These are phyloP conservation scores for Tromatobia lineatoria DNA, from an alignment of 2,888 invertebrate species.

Conservation along the genomic window DNA sequence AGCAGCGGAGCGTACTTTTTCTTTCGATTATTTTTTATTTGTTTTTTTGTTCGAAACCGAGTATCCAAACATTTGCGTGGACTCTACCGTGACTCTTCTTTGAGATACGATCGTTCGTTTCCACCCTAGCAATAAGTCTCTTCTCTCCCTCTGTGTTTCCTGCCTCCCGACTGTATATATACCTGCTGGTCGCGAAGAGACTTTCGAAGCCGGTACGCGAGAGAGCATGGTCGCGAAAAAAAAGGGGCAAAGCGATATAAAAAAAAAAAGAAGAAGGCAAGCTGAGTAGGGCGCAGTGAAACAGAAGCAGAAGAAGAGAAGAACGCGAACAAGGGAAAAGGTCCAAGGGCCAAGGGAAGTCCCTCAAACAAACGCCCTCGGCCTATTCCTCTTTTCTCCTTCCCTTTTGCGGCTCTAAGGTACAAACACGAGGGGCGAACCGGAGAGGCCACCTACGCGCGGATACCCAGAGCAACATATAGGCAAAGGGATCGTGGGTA, in stretches of 20 bases:
- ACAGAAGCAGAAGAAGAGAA: slow-evolving; percentile 47
- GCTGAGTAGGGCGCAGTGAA: slow-evolving; percentile 37
- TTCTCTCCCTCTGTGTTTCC: slow-evolving; percentile 13
- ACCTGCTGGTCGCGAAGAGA: slow-evolving; percentile 51
- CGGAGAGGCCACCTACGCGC: slow-evolving; percentile 47
- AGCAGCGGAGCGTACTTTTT: neutral
- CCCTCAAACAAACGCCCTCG: slow-evolving; percentile 61
- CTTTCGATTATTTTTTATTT: neutral
- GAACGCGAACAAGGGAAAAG: slow-evolving; percentile 56
- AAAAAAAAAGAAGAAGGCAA: slow-evolving; percentile 42
- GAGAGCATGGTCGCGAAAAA: slow-evolving; percentile 27
- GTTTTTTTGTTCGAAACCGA: slow-evolving; percentile 17
- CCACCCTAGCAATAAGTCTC: slow-evolving; percentile 68
- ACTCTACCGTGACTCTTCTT: slow-evolving; percentile 62
- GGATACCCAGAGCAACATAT: slow-evolving; percentile 10
- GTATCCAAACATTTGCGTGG: slow-evolving; percentile 56
- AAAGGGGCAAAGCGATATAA: slow-evolving; percentile 45
- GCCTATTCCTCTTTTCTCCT: slow-evolving; percentile 24
- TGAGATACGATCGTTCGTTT: slow-evolving; percentile 63
- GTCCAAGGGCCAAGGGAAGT: slow-evolving; percentile 69
- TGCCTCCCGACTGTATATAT: slow-evolving; percentile 22
- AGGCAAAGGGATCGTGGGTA: slow-evolving; percentile 47
- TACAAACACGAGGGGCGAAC: slow-evolving; percentile 6
- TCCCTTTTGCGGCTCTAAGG: slow-evolving; percentile 7
- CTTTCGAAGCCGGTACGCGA: slow-evolving; percentile 57